Percentiles rank a stretch among this genome's conserved stretches.
phyloP scores from a whole-genome alignment of 37 sponge, comb jelly and placozoan genomes.

The Crambe crambe region DNA sequence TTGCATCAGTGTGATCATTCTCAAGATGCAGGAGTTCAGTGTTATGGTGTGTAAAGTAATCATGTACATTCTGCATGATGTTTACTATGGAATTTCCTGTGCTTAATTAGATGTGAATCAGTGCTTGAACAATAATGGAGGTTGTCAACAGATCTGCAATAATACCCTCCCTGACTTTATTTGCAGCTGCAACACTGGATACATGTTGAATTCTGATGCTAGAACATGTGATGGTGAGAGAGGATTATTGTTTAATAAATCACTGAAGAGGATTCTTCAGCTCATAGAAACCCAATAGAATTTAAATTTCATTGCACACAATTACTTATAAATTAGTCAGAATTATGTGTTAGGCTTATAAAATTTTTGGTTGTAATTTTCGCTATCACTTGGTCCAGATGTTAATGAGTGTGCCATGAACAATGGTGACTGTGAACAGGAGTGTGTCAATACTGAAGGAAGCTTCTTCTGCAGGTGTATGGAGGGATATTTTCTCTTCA shows the following conservation, averaged over 20 bases:
- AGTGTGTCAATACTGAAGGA: slow-evolving; percentile 21
- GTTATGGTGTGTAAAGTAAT: slow-evolving; percentile 34
- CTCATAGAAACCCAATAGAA: neutral
- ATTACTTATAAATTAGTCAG: neutral
- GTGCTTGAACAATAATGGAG: slow-evolving; percentile 24
- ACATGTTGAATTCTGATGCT: neutral
- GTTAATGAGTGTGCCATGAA: slow-evolving; percentile 37
- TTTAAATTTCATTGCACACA: neutral
- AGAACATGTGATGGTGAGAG: neutral
- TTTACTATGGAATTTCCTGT: neutral
- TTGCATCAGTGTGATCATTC: slow-evolving; percentile 31
- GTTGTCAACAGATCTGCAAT: slow-evolving; percentile 44
- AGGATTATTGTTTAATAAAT: neutral
- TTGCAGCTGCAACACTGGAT: slow-evolving; percentile 53
- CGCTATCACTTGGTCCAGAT: slow-evolving; percentile 33
- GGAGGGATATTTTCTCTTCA: slow-evolving; percentile 21
- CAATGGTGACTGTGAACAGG: slow-evolving; percentile 46
- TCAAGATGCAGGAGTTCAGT: slow-evolving; percentile 65
- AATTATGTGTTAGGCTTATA: neutral
- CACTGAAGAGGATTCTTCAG: neutral
- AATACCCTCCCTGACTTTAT: slow-evolving; percentile 48
- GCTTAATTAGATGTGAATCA: slow-evolving; percentile 54
- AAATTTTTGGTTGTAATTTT: too few species aligned
- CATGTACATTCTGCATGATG: neutral
- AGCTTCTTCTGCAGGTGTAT: slow-evolving; percentile 35